Evolutionary conservation across 2,888 invertebrate species (phyloP).

Genomic region (Lasioglossum lativentre): DNA sequence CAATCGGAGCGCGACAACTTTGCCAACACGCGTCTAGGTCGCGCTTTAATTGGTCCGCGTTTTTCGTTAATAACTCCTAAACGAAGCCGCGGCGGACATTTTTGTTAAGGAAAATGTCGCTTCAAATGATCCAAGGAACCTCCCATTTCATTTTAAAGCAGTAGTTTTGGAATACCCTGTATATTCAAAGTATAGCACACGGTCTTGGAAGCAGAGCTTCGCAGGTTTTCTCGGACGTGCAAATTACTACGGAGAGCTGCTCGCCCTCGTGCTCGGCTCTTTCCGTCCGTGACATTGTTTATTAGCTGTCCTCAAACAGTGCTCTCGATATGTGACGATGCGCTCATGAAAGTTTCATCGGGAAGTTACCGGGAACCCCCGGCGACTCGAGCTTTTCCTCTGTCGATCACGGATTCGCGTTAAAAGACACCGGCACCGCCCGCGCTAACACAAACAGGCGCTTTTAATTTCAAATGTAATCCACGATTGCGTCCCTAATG

Average conservation of each 20-base stretch:
- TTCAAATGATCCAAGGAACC: too few relatives aligned
- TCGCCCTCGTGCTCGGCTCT: not conserved
- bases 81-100: too few relatives aligned
- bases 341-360: conserved; percentile 54
- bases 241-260: conserved; percentile 27
- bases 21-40: too few relatives aligned
- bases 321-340: conserved; percentile 39
- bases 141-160: too few relatives aligned
- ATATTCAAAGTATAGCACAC: conserved; percentile 6
- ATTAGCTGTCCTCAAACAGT: conserved; percentile 29
- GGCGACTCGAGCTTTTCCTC: conserved; percentile 1
- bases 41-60: too few relatives aligned
- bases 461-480: conserved; percentile 53
- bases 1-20: too few relatives aligned
- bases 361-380: conserved; percentile 35
- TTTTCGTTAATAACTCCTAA: too few relatives aligned
- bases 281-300: conserved; percentile 29
- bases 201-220: not conserved
- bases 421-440: conserved; percentile 23
- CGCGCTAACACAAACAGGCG: conserved; percentile 3
- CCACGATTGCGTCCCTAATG: conserved; percentile 9
- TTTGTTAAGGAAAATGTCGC: too few relatives aligned
- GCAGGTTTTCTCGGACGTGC: conserved; percentile 9
- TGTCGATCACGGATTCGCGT: conserved; percentile 23
- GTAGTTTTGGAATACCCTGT: too few relatives aligned